Base-by-base conservation (phyloP, 2,888 invertebrate genomes). In the Lasius fuliginosus region DNA sequence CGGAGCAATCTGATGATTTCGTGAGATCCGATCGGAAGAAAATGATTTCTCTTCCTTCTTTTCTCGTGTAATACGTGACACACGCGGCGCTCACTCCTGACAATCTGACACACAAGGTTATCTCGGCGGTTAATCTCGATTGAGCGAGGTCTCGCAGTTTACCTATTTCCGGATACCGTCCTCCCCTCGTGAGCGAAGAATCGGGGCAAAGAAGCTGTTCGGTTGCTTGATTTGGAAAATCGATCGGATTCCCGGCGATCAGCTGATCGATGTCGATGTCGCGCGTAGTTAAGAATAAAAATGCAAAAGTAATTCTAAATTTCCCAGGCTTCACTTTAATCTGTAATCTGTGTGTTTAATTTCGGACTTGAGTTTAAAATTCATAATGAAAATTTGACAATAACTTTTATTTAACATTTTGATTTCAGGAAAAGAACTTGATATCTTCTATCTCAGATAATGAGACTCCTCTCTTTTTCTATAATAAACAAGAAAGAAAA, bases 101-200 rank as follows among this genome's bases (percentile, higher is more conserved):
- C 82, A 75, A 46, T 65, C 33, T 46, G 53, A 53, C 40, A 40
- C 40, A 40, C 27, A 36, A 23, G 33, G 18, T 62, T 46, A 64
- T 18, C 46, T 12, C 18, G 30, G 40, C 56, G 65, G 81, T 81
- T 81, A 81, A 56, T 71, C 53, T 42, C 42, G 53, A 71, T 84
- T 49, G 56, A 64, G 33, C 71, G 18, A 33, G 23, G n/a, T 60
- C 27, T 77, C 12, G 11, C 46, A n/a, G 36, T 69, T 79, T 46
- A 18, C 0, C 40, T 15, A 4, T 46, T 69, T 60, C 42, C 56
- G 18, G 30, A 27, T 65, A 1, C n/a, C 27, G 40, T 46, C 42
- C 23, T 40, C 33, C 4, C 2, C n/a, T 27, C 15, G 15, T 11
- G 11, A n/a, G 9, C 60, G 46, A 46, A 46, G 27, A 36, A 42